Evolutionary conservation across 2,113 vertebrate genomes (phyloP).

Genomic region (Chaetodon trifascialis): DNA sequence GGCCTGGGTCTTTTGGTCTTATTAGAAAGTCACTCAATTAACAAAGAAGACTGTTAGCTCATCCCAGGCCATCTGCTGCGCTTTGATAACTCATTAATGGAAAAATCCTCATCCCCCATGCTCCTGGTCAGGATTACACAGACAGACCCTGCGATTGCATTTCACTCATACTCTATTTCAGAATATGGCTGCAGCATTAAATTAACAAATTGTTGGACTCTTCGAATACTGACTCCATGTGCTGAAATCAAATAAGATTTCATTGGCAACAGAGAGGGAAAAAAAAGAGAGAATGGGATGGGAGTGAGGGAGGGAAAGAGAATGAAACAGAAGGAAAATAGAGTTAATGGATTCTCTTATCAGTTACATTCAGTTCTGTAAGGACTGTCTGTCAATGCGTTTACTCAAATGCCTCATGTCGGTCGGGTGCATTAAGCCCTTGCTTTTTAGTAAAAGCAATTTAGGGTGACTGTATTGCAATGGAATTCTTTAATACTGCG

Average conservation of each 20-base stretch:
- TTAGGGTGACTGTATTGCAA: slow-evolving; percentile 70
- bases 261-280: slow-evolving; percentile 41
- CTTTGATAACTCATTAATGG: slow-evolving; percentile 86
- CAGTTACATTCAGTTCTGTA: slow-evolving; percentile 76
- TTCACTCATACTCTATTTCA: slow-evolving; percentile 71
- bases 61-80: slow-evolving; percentile 80
- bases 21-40: slow-evolving; percentile 83
- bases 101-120: slow-evolving; percentile 71
- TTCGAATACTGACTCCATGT: slow-evolving; percentile 64
- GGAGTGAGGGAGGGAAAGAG: slow-evolving; percentile 51
- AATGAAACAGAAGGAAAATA: slow-evolving; percentile 70
- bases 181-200: slow-evolving; percentile 75
- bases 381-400: slow-evolving; percentile 74
- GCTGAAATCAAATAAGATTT: slow-evolving; percentile 73
- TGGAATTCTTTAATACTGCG: slow-evolving; percentile 71
- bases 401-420: slow-evolving; percentile 73
- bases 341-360: slow-evolving; percentile 82
- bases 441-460: slow-evolving; percentile 79
- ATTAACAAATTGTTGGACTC: slow-evolving; percentile 74
- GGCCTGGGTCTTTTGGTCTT: slow-evolving; percentile 71
- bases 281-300: slow-evolving; percentile 38
- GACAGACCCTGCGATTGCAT: slow-evolving; percentile 69
- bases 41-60: slow-evolving; percentile 76
- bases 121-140: slow-evolving; percentile 83
- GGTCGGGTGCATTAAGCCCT: slow-evolving; percentile 71